Base-by-base conservation (phyloP, 2,888 invertebrate genomes). In the Mystacides longicornis region DNA sequence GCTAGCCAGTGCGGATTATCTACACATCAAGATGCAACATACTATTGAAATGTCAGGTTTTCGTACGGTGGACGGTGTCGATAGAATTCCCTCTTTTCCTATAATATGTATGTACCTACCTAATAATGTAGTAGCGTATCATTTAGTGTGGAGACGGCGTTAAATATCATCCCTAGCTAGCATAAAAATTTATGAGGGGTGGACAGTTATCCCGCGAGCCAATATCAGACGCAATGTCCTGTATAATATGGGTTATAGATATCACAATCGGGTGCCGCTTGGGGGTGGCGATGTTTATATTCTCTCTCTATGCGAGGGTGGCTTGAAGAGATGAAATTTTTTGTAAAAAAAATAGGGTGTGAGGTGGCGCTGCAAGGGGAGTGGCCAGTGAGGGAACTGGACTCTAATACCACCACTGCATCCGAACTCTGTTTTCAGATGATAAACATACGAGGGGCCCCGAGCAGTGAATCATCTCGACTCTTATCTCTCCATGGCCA, bases 141-240 rank as follows among this genome's bases (percentile, higher is more conserved):
- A 60, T 60, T 60, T 56, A 52, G 47, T 54, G 45, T 54, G 49
- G 58, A 58, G 52, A 33, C 58, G 42, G 60, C 53, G 56, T 58
- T 60, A 60, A 60, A 57, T 56, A 58, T 58, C 58, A 50, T 54
- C 54, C 58, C 60, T 14, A 37, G 43, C 54, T 51, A 47, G 49
- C 60, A 60, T 60, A 60, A 60, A 60, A 60, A 60, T 60, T 58
- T 58, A 58, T 56, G 60, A 55, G 59, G 61, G 59, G 61, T 59
- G 58, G 61, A 59, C 59, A 59, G 55, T 59, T 61, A 37, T 54
- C 49, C 61, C 53, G 55, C 59, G 52, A 55, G 57, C 56, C 60
- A 59, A 61, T 59, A 59, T 61, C 57, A 50, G 48, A 51, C 59
- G 57, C 59, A 61, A 61, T 61, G 61, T 59, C 55, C 59, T 61